phyloP scores from a whole-genome alignment of 2,797 vertebrate genomes.

The Mus spretus region DNA sequence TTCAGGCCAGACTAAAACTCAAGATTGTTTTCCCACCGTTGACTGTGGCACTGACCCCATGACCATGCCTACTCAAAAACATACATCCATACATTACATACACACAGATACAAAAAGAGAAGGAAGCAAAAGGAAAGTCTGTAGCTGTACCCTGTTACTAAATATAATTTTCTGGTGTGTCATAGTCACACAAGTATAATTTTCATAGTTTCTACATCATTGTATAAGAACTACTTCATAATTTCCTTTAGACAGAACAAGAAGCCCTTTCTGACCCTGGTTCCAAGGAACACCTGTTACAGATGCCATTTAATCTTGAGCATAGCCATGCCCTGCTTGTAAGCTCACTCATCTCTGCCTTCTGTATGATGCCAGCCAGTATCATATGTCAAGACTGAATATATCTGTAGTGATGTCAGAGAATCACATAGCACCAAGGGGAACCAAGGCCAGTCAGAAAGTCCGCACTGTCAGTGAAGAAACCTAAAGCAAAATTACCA shows the following conservation, averaged over 20 bases:
- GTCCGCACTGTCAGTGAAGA: conserved; percentile 67
- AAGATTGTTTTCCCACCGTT: background rate
- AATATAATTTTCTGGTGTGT: background rate
- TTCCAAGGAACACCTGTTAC: conserved; percentile 67
- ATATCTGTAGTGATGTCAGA: conserved; percentile 80
- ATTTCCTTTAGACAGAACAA: conserved; percentile 69
- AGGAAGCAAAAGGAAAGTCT: background rate
- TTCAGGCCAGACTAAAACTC: background rate
- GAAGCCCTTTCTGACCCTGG: conserved; percentile 15
- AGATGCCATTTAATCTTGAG: conserved; percentile 53
- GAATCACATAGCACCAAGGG: conserved; percentile 59
- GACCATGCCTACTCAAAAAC: background rate
- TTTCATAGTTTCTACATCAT: conserved; percentile 10
- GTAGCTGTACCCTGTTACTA: background rate
- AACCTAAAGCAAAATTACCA: conserved; percentile 64
- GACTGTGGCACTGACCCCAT: background rate
- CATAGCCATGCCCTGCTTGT: conserved; percentile 38
- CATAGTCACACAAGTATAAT: background rate
- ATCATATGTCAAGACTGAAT: conserved; percentile 73
- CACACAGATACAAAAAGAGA: background rate
- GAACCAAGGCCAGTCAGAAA: conserved; percentile 69
- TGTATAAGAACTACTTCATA: conserved; percentile 11
- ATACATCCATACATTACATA: background rate
- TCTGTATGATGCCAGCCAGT: conserved; percentile 25
- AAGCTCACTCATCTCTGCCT: conserved; percentile 3